Percentiles rank a stretch among this genome's conserved stretches.
These are phyloP conservation scores for Mystacornis crossleyi DNA, from an alignment of 2,113 vertebrate genomes.

Conservation along the genomic window DNA sequence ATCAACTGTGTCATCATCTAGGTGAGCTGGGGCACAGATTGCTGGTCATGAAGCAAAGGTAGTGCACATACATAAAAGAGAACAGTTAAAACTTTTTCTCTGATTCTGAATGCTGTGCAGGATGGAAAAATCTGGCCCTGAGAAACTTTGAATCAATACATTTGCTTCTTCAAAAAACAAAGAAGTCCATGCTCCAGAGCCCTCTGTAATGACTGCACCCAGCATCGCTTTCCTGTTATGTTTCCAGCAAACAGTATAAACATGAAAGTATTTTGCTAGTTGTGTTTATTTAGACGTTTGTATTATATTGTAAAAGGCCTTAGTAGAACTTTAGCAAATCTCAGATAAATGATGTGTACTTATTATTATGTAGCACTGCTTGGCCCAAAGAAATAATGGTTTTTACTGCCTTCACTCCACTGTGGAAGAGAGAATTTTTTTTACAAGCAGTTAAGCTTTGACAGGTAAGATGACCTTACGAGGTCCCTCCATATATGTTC, in stretches of 20 bases:
- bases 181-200: background rate
- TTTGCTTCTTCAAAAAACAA: background rate
- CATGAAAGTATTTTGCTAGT: background rate
- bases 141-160: background rate
- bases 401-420: background rate
- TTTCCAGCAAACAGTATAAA: background rate
- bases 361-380: background rate
- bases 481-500: background rate
- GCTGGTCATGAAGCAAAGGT: background rate
- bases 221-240: accelerated
- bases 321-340: background rate
- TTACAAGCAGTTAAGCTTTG: background rate
- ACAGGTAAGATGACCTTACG: background rate
- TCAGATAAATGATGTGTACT: background rate
- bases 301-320: background rate
- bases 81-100: background rate
- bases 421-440: background rate
- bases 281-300: background rate
- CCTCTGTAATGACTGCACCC: background rate
- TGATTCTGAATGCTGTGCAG: background rate
- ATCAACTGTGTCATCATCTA: background rate
- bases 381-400: background rate
- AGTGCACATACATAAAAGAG: background rate
- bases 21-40: background rate
- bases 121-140: background rate